A percentile compares a stretch with the other conserved stretches of the same genome.
These are phyloP conservation scores for Diplodus sargus DNA, from an alignment of 2,797 vertebrate genomes.

Conservation along the genomic window DNA sequence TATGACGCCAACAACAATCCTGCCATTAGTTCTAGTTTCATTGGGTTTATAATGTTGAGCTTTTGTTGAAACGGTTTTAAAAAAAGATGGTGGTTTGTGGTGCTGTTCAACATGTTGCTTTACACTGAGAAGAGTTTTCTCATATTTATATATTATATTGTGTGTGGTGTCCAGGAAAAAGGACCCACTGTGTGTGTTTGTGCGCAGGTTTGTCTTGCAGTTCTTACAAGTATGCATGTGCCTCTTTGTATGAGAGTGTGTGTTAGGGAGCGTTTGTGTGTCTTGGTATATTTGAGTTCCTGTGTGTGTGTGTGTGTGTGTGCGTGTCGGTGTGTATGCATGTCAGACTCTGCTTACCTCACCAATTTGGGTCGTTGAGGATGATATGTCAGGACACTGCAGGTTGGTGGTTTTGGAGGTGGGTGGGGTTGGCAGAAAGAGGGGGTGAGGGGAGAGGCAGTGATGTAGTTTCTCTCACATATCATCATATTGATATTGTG, in stretches of 20 bases:
- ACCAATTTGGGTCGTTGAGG: constrained; percentile 52
- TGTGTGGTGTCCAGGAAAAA: background rate
- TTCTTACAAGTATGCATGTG: background rate
- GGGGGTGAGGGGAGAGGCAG: constrained; percentile 13
- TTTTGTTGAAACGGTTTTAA: background rate
- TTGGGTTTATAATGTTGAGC: too few relatives aligned
- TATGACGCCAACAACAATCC: background rate
- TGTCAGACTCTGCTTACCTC: constrained; percentile 60
- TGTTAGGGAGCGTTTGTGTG: background rate
- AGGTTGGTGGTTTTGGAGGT: constrained; percentile 50
- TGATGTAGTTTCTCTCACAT: constrained; percentile 53
- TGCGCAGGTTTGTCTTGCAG: background rate
- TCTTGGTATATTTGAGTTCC: background rate
- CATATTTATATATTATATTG: background rate
- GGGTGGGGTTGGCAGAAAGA: constrained; percentile 7
- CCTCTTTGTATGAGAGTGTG: constrained; percentile 3
- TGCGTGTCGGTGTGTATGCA: constrained; percentile 9
- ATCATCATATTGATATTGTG: constrained; percentile 57
- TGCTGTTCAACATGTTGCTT: background rate
- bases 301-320: too few relatives aligned
- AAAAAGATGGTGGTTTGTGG: background rate
- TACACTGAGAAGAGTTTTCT: background rate
- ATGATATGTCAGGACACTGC: constrained; percentile 56
- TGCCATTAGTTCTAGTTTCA: background rate
- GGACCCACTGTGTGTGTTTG: background rate